Conservation (phyloP, 2,113 vertebrate species). For the Ariopsis seemanni region DNA sequence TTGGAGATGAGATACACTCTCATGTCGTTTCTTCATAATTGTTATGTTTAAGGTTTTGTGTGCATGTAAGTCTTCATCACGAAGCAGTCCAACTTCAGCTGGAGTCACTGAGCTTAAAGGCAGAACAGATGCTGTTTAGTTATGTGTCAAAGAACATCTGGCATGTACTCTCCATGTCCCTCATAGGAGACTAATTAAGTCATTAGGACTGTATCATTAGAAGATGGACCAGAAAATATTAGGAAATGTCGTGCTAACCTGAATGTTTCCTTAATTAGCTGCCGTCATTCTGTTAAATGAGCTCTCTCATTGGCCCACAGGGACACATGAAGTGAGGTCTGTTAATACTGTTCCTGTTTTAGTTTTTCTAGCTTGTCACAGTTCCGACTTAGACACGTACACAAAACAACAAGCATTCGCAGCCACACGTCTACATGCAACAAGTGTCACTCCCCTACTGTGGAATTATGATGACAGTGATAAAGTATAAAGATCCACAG, state of each 20-base stretch:
- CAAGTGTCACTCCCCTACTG: conserved; percentile 38
- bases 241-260: conserved; percentile 63
- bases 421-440: conserved; percentile 11
- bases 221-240: conserved; percentile 64
- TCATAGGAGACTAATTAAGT: conserved; percentile 71
- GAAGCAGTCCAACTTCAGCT: conserved; percentile 1
- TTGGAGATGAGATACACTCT: neutral
- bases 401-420: conserved; percentile 4
- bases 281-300: conserved; percentile 68
- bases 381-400: neutral
- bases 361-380: conserved; percentile 7
- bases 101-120: conserved; percentile 38
- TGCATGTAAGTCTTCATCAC: neutral
- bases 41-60: neutral
- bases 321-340: conserved; percentile 54
- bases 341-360: conserved; percentile 40
- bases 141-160: conserved; percentile 70
- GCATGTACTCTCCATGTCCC: conserved; percentile 54
- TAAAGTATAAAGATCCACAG: conserved; percentile 33
- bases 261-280: conserved; percentile 63
- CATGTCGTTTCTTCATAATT: neutral
- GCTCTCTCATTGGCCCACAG: conserved; percentile 57
- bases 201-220: conserved; percentile 65
- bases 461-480: conserved; percentile 43
- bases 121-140: conserved; percentile 59